These are phyloP conservation scores for Aphyosemion australe DNA, from an alignment of 2,113 vertebrate species.

Conservation along the genomic window DNA sequence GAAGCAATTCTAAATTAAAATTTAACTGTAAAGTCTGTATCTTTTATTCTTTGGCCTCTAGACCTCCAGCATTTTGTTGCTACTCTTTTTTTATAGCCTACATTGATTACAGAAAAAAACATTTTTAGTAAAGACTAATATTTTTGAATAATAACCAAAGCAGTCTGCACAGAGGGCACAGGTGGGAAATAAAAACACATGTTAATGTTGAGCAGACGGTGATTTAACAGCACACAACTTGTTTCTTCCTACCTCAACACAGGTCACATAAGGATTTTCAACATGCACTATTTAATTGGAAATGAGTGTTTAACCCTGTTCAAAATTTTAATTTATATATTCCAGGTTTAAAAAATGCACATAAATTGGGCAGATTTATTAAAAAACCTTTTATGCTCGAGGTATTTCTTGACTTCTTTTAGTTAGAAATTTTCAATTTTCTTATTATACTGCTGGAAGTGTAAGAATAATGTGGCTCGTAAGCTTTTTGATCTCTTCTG, in stretches of 20 bases:
- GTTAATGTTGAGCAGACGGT: background rate
- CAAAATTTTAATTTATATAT: too few species aligned
- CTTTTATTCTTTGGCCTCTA: background rate
- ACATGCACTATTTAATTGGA: background rate
- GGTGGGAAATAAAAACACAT: background rate
- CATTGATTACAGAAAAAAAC: background rate
- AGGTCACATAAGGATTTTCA: background rate
- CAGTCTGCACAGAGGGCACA: background rate
- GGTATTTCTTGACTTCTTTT: background rate
- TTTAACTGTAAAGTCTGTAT: background rate
- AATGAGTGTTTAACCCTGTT: too few species aligned
- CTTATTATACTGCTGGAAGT: background rate
- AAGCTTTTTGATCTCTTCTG: background rate
- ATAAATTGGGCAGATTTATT: background rate
- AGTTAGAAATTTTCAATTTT: background rate
- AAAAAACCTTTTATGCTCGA: background rate
- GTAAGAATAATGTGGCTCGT: background rate
- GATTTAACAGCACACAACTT: background rate
- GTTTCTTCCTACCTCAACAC: background rate
- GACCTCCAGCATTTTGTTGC: background rate
- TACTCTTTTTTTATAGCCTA: background rate
- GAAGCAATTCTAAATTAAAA: too few species aligned
- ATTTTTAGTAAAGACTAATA: background rate
- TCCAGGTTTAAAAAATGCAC: too few species aligned
- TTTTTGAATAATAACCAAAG: background rate